These are phyloP conservation scores for Drosophila rellima DNA, from an alignment of 2,888 invertebrate genomes.

Conservation along the genomic window DNA sequence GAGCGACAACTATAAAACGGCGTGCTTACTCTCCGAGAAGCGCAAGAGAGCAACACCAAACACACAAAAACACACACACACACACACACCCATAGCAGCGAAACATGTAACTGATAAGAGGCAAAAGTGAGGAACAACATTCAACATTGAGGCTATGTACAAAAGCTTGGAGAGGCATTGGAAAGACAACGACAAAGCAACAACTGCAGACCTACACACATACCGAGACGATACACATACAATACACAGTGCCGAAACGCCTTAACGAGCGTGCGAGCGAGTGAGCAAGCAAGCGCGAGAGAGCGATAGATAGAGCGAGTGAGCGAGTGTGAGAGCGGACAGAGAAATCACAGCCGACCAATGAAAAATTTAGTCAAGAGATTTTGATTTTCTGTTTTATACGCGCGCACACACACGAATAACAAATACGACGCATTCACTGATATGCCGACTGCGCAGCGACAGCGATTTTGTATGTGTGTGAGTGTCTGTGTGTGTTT, in stretches of 20 bases:
- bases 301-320: conserved; percentile 13
- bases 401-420: conserved; percentile 76
- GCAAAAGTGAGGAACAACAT: conserved; percentile 38
- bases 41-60: conserved; percentile 39
- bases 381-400: conserved; percentile 86
- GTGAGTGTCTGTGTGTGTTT: conserved; percentile 16
- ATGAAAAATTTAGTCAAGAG: conserved; percentile 86
- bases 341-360: conserved; percentile 86
- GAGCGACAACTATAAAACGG: conserved; percentile 60
- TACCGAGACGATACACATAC: conserved; percentile 19
- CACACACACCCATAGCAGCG: conserved; percentile 12
- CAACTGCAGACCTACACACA: conserved; percentile 35
- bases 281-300: conserved; percentile 19
- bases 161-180: conserved; percentile 60
- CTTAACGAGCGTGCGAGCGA: conserved; percentile 29
- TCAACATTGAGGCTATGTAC: conserved; percentile 57
- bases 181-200: conserved; percentile 59
- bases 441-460: conserved; percentile 17
- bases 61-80: conserved; percentile 16
- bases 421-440: conserved; percentile 72
- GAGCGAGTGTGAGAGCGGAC: conserved; percentile 47
- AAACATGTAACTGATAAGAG: conserved; percentile 67
- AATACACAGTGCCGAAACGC: conserved; percentile 27
- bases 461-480: conserved; percentile 12
- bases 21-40: conserved; percentile 47